Conservation (phyloP, 2,888 invertebrate species). For the Cataglyphis altisquamis region DNA sequence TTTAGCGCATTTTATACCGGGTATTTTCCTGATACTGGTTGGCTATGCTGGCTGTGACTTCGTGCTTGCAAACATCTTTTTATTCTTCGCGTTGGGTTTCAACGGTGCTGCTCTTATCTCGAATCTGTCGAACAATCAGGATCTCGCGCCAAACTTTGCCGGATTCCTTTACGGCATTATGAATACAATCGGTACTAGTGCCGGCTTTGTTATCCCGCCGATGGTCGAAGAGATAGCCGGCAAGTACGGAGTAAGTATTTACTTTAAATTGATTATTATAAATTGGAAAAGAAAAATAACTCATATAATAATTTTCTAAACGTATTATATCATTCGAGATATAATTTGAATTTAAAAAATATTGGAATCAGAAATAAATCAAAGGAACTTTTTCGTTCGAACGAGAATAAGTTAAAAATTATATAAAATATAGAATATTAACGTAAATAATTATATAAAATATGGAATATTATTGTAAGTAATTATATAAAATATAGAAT, state of each 20-base stretch:
- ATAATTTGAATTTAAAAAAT: background rate
- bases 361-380: background rate
- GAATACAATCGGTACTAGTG: constrained; percentile 90
- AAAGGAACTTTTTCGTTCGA: background rate
- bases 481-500: background rate
- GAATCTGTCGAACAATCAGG: constrained; percentile 87
- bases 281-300: background rate
- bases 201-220: constrained; percentile 91
- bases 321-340: background rate
- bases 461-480: background rate
- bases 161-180: constrained; percentile 92
- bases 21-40: constrained; percentile 86
- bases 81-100: constrained; percentile 81
- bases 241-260: constrained; percentile 86
- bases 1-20: constrained; percentile 88
- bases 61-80: constrained; percentile 78
- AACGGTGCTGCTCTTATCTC: constrained; percentile 87
- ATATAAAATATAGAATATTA: background rate
- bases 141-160: constrained; percentile 91
- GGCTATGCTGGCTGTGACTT: constrained; percentile 80
- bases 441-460: background rate
- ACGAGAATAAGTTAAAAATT: background rate
- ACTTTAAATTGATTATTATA: background rate
- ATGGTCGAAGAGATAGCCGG: constrained; percentile 89
- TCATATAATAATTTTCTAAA: background rate